A percentile compares a stretch with the other conserved stretches of the same genome.
Conservation (phyloP, 2,888 invertebrate genomes). For the Metallyticus violacea region DNA sequence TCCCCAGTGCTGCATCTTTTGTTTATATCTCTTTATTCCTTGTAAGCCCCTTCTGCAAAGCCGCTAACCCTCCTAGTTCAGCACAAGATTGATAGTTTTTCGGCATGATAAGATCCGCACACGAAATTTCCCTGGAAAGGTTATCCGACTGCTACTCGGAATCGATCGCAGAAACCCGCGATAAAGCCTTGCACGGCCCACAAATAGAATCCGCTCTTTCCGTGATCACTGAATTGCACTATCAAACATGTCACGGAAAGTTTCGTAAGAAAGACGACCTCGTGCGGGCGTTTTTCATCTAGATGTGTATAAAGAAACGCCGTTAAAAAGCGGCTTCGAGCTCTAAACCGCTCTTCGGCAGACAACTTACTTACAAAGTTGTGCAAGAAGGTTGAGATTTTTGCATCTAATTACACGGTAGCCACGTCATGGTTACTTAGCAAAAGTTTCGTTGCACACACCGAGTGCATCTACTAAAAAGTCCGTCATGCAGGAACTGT, state of each 20-base stretch:
- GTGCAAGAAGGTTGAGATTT: background rate
- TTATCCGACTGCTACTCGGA: too few relatives aligned
- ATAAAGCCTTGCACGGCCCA: background rate
- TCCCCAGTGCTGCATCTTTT: background rate
- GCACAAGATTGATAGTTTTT: background rate
- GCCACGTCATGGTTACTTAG: background rate
- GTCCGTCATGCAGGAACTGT: too few relatives aligned
- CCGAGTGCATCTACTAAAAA: too few relatives aligned
- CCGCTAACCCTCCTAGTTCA: background rate
- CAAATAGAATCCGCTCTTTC: background rate
- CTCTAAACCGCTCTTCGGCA: background rate
- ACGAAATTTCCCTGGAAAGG: background rate
- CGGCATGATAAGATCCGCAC: background rate
- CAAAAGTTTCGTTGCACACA: too few relatives aligned
- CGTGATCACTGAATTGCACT: background rate
- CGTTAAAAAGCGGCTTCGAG: background rate
- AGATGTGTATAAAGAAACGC: background rate
- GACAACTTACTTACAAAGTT: background rate
- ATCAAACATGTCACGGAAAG: background rate
- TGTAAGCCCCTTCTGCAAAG: background rate
- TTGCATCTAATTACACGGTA: background rate
- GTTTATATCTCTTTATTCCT: background rate
- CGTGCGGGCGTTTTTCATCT: background rate
- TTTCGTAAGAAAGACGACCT: too few relatives aligned
- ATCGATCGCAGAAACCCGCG: background rate